These are phyloP conservation scores for Ctenopoma multispine DNA, from an alignment of 2,797 vertebrate species.

Conservation along the genomic window DNA sequence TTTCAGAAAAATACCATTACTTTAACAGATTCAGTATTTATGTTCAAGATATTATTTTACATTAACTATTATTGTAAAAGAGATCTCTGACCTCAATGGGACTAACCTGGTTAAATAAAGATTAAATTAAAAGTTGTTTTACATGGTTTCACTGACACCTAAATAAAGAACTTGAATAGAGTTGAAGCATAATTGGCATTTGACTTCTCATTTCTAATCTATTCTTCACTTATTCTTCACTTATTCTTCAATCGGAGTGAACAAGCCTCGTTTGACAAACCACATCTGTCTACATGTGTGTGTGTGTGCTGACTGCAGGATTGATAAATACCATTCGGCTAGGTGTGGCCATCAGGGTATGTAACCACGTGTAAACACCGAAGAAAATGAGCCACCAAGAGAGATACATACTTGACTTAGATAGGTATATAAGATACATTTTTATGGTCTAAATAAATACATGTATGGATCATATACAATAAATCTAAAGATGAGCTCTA, in stretches of 20 bases:
- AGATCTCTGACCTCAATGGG: no score
- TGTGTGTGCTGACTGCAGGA: neutral
- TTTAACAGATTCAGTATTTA: neutral
- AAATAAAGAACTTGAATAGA: neutral
- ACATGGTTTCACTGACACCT: neutral
- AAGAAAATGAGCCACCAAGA: neutral
- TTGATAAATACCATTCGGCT: neutral
- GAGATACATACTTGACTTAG: neutral
- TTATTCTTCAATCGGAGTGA: neutral
- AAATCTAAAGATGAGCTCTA: neutral
- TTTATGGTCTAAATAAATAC: no score
- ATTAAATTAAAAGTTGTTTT: no score
- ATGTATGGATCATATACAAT: neutral
- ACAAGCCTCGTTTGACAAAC: neutral
- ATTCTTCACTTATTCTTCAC: no score
- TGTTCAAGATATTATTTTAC: neutral
- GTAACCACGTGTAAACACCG: neutral
- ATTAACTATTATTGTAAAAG: no score
- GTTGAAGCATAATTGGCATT: neutral
- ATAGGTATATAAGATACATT: no score
- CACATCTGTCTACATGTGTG: conserved; percentile 22
- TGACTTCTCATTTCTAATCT: no score
- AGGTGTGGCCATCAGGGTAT: conserved; percentile 28
- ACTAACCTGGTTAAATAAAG: no score
- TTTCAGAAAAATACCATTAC: neutral